Conservation (phyloP, 2,888 invertebrate genomes). For the Acleris emargana region DNA sequence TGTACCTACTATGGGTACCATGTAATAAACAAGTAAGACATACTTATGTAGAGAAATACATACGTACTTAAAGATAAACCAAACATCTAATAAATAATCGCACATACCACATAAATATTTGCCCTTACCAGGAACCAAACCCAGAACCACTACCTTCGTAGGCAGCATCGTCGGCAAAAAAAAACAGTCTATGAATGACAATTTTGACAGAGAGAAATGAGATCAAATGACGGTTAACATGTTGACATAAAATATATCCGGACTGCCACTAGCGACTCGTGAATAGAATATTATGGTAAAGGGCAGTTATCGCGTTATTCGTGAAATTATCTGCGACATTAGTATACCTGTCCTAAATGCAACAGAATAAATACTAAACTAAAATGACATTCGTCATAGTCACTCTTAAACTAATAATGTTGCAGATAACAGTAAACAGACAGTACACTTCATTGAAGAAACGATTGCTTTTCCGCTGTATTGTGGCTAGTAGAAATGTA, state of each 20-base stretch:
- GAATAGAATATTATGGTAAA: slow-evolving; percentile 19
- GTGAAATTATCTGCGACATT: slow-evolving; percentile 30
- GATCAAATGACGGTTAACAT: background rate
- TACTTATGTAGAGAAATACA: too few relatives aligned
- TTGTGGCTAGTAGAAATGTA: too few relatives aligned
- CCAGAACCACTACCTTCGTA: too few relatives aligned
- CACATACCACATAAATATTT: too few relatives aligned
- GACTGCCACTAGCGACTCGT: background rate
- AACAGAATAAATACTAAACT: slow-evolving; percentile 23
- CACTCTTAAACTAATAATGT: slow-evolving; percentile 33
- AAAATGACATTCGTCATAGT: slow-evolving; percentile 35
- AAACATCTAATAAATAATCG: too few relatives aligned
- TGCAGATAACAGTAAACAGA: slow-evolving; percentile 7
- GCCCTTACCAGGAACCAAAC: too few relatives aligned
- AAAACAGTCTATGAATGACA: too few relatives aligned
- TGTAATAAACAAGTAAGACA: too few relatives aligned
- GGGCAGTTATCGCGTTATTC: slow-evolving; percentile 27
- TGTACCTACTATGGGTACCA: too few relatives aligned
- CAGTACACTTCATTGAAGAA: background rate
- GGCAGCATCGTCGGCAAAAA: too few relatives aligned
- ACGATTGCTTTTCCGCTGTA: background rate
- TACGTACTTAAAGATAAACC: too few relatives aligned
- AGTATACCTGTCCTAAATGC: slow-evolving; percentile 26
- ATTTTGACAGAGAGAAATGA: too few relatives aligned
- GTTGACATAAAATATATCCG: slow-evolving; percentile 3